Conservation (phyloP, 2,888 invertebrate genomes). For the Hartigia nigra region DNA sequence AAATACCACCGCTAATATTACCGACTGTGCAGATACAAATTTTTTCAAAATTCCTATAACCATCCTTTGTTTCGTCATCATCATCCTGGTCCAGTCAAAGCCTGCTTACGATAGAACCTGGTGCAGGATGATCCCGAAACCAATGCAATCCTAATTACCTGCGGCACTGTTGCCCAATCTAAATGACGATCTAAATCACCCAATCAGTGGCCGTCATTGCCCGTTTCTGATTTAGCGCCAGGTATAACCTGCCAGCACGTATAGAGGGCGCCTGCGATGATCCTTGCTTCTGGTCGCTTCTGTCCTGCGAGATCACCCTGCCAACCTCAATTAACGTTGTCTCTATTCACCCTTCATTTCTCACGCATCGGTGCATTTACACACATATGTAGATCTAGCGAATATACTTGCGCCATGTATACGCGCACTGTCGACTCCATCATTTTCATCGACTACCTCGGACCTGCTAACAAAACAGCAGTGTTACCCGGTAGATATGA, state of each 20-base stretch:
- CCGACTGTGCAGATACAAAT: background rate
- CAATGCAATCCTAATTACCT: slow-evolving; percentile 37
- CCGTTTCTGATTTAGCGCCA: slow-evolving; percentile 20
- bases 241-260: background rate
- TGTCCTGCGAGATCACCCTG: background rate
- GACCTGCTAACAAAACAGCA: background rate
- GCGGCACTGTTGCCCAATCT: slow-evolving; percentile 25
- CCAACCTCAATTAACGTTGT: background rate
- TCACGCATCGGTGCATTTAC: background rate
- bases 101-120: background rate
- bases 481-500: background rate
- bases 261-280: background rate
- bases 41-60: background rate
- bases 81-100: background rate
- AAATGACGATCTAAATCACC: slow-evolving; percentile 29
- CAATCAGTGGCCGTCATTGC: slow-evolving; percentile 29
- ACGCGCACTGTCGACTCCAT: background rate
- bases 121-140: slow-evolving; percentile 11
- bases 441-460: background rate
- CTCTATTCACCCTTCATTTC: background rate
- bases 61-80: background rate
- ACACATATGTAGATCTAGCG: background rate
- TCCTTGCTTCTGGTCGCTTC: background rate
- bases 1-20: background rate
- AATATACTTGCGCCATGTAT: background rate